Percentiles rank a stretch among this genome's conserved stretches.
Conservation (phyloP, 2,888 invertebrate species). For the Pilophorus perplexus region DNA sequence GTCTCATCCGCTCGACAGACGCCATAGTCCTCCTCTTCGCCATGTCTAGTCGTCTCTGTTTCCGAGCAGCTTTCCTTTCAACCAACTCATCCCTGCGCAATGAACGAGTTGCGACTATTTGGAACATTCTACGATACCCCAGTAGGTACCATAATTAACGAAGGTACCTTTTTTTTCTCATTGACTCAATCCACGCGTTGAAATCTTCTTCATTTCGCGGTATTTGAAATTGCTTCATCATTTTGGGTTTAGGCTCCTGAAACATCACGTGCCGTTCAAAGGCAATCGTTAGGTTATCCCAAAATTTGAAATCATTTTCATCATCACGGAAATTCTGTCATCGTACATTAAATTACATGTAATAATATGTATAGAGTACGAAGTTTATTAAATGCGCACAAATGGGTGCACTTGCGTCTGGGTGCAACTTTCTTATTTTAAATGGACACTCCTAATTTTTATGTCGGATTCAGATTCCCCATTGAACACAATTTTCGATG, state of each 20-base stretch:
- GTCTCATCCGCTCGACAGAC: conserved; percentile 91
- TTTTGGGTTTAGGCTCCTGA: conserved; percentile 56
- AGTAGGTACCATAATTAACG: background rate
- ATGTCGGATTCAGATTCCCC: no score
- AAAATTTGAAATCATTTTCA: background rate
- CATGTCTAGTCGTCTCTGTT: conserved; percentile 82
- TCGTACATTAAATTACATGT: background rate
- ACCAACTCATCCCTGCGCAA: conserved; percentile 66
- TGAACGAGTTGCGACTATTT: background rate
- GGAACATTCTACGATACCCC: background rate
- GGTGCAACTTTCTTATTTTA: no score
- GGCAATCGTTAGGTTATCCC: no score
- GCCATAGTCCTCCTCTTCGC: conserved; percentile 85
- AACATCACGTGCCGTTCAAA: no score
- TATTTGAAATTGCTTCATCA: conserved; percentile 52
- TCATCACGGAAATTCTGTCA: background rate
- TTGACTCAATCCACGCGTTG: conserved; percentile 58
- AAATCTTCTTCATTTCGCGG: conserved; percentile 57
- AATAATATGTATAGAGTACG: background rate
- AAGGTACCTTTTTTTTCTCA: conserved; percentile 61
- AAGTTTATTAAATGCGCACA: no score
- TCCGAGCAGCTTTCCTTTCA: conserved; percentile 68
- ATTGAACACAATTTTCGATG: no score
- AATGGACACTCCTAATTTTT: no score
- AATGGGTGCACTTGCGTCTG: no score